A percentile compares a stretch with the other conserved stretches of the same genome.
phyloP scores from a whole-genome alignment of 1,140 invertebrate genomes.

The Trachymyrmex septentrionalis region DNA sequence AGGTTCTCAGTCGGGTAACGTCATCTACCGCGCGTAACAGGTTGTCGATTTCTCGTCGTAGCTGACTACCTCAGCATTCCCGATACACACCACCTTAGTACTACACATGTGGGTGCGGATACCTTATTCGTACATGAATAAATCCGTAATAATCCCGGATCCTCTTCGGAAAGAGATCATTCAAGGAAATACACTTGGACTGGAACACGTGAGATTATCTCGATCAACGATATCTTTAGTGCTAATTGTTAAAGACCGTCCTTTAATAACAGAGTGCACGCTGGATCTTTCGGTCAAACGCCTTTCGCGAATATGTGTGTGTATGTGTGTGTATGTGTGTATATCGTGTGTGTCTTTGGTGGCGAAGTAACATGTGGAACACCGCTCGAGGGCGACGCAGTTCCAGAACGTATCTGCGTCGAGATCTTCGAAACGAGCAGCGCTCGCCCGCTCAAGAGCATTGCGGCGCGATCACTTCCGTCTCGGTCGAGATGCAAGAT shows the following conservation, averaged over 20 bases:
- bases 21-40: constrained; percentile 71
- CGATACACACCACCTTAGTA: background rate
- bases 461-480: constrained; percentile 37
- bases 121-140: constrained; percentile 11
- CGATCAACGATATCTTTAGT: constrained; percentile 11
- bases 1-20: constrained; percentile 78
- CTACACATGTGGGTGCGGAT: background rate
- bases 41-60: constrained; percentile 72
- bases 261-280: background rate
- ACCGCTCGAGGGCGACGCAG: constrained; percentile 20
- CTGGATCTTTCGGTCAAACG: background rate
- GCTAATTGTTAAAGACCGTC: constrained; percentile 24
- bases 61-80: background rate
- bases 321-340: background rate
- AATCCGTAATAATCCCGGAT: constrained; percentile 21
- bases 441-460: constrained; percentile 18
- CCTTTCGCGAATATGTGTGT: background rate
- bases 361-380: constrained; percentile 23
- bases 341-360: background rate
- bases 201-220: background rate
- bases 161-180: background rate
- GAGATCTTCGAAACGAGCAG: constrained; percentile 38
- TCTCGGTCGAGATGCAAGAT: constrained; percentile 30
- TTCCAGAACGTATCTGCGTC: constrained; percentile 36
- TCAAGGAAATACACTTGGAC: background rate